Evolutionary conservation across 30 jellyfish, hydroid and myxozoan species (phyloP), one percentile per base, ranked within the genome.

Genomic region (Mastigias papua): DNA sequence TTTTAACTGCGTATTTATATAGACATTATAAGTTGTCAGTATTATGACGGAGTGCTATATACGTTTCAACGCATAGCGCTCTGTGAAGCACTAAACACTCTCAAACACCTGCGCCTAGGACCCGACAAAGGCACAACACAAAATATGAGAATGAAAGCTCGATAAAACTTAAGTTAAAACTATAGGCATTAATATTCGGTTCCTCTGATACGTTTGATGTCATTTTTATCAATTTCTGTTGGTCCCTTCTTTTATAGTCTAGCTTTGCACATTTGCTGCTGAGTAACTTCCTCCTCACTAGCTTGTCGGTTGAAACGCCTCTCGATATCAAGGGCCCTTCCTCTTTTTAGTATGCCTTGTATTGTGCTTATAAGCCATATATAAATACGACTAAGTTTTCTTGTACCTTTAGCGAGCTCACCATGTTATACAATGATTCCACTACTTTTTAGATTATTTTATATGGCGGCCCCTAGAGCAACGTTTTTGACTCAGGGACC

Each of bases 361-460:
- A 68, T 28, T 17, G 90, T 46, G 30, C 73, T 82, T 34, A 42
- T 82, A 78, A 27, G 51, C 28, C 86, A 25, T 30, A 82, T 35
- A 25, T 67, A 31, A 15, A 77, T 87, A 2, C 92, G 54, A 42
- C 88, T 87, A 67, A 27, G 65, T 34, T 82, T 82, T 54, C 92
- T 68, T 26, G 63, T 82, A 15, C 88, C 92, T 49, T 69, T 78
- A 29, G 78, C 48, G 49, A 82, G 92, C 34, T 82, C 86, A 67
- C 78, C 77, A n/a, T n/a, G n/a, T n/a, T n/a, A n/a, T n/a, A n/a
- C n/a, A n/a, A n/a, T n/a, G n/a, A n/a, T n/a, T n/a, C n/a, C n/a
- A n/a, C n/a, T n/a, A n/a, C n/a, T n/a, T n/a, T n/a, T n/a, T n/a
- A n/a, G n/a, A n/a, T n/a, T n/a, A n/a, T n/a, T n/a, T n/a, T n/a